Conservation (phyloP, 2,797 vertebrate genomes). For the Smutsia gigantea region DNA sequence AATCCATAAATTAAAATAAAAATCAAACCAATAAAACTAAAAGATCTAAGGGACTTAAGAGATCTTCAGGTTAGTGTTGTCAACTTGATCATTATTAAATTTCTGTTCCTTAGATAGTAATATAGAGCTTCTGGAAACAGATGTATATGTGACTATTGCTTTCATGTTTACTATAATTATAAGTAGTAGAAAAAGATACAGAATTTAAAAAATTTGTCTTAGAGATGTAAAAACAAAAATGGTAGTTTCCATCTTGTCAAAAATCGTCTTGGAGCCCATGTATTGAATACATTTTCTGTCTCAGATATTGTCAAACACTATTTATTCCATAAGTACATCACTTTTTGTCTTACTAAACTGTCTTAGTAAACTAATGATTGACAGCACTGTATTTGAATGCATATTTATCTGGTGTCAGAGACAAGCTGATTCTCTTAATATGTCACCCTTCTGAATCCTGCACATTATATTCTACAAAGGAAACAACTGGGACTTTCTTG, state of each 20-base stretch:
- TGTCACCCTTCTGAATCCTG: neutral
- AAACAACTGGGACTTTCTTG: neutral
- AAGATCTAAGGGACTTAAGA: neutral
- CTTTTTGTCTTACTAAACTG: neutral
- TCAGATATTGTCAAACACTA: neutral
- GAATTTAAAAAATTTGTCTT: neutral
- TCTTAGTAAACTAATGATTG: neutral
- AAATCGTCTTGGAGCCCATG: neutral
- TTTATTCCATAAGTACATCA: neutral
- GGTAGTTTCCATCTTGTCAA: neutral
- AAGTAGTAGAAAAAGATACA: neutral
- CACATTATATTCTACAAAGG: neutral
- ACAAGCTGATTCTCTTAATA: neutral
- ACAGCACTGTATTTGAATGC: neutral
- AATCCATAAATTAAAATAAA: neutral
- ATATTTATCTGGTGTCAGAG: neutral
- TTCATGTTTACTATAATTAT: neutral
- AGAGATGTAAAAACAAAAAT: neutral
- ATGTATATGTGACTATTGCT: neutral
- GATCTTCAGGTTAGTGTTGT: neutral
- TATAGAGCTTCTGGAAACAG: neutral
- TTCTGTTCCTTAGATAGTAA: neutral
- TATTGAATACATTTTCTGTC: neutral
- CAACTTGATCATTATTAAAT: neutral
- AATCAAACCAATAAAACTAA: neutral